These are phyloP conservation scores for Schizaphis graminum DNA, from an alignment of 2,888 invertebrate genomes.

Conservation along the genomic window DNA sequence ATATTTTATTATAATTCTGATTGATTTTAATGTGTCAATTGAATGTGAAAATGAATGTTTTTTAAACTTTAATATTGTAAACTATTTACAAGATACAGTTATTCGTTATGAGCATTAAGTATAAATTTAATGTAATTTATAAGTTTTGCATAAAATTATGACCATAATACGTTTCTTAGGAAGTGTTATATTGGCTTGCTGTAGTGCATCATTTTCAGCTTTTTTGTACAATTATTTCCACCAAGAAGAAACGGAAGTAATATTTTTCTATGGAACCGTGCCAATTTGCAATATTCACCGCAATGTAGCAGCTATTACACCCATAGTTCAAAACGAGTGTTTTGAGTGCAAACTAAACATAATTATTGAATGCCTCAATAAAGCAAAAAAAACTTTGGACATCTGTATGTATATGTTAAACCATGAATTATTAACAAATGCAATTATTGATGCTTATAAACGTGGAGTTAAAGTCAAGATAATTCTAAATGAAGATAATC, in stretches of 20 bases:
- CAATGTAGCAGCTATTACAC: not conserved
- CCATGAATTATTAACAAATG: not conserved
- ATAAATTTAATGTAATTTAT: not conserved
- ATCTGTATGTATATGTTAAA: slow-evolving; percentile 25
- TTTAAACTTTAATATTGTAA: too few relatives aligned
- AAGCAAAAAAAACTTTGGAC: slow-evolving; percentile 35
- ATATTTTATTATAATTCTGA: too few relatives aligned
- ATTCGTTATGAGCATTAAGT: not conserved
- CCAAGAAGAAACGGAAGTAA: not conserved
- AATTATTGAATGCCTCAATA: slow-evolving; percentile 27
- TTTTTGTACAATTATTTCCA: not conserved
- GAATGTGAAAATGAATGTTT: too few relatives aligned
- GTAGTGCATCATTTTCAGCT: not conserved
- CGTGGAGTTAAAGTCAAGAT: slow-evolving; percentile 27
- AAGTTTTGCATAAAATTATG: not conserved
- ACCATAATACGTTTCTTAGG: not conserved
- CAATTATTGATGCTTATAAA: slow-evolving; percentile 31
- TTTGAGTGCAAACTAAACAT: not conserved
- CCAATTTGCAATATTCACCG: not conserved
- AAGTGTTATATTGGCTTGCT: not conserved
- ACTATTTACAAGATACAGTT: not conserved
- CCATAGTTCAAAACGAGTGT: not conserved
- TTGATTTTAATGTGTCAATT: too few relatives aligned
- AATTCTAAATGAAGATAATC: slow-evolving; percentile 1
- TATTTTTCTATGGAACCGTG: slow-evolving; percentile 17